phyloP scores from a whole-genome alignment of 2,113 vertebrate species.

The Tragulus kanchil region DNA sequence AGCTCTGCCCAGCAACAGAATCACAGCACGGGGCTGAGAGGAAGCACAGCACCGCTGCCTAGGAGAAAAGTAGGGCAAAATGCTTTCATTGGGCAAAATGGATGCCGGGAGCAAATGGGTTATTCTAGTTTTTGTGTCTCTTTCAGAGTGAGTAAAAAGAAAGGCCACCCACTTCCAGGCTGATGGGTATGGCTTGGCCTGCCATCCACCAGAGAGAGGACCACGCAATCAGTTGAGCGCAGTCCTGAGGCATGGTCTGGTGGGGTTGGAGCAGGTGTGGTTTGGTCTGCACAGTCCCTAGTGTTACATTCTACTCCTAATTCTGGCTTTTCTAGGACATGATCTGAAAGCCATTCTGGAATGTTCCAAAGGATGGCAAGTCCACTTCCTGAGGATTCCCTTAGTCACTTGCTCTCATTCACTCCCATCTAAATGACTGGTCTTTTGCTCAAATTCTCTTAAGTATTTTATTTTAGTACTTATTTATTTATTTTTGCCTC shows the following conservation, averaged over 20 bases:
- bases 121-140: neutral
- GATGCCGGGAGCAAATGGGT: neutral
- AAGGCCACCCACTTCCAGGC: neutral
- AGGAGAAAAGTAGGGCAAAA: neutral
- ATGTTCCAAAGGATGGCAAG: neutral
- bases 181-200: neutral
- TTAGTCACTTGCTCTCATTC: neutral
- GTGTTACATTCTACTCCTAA: neutral
- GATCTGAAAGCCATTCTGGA: neutral
- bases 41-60: too few species aligned
- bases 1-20: neutral
- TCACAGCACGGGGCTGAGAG: neutral
- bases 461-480: neutral
- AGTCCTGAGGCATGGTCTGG: neutral
- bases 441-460: neutral
- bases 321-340: neutral
- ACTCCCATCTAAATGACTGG: neutral
- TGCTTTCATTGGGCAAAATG: neutral
- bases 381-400: neutral
- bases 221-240: neutral
- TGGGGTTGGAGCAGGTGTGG: too few species aligned
- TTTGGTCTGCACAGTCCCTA: neutral
- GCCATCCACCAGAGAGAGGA: neutral
- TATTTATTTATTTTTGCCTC: too few species aligned
- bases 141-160: neutral